phyloP scores from a whole-genome alignment of 2,888 invertebrate genomes.

The Mantis religiosa region DNA sequence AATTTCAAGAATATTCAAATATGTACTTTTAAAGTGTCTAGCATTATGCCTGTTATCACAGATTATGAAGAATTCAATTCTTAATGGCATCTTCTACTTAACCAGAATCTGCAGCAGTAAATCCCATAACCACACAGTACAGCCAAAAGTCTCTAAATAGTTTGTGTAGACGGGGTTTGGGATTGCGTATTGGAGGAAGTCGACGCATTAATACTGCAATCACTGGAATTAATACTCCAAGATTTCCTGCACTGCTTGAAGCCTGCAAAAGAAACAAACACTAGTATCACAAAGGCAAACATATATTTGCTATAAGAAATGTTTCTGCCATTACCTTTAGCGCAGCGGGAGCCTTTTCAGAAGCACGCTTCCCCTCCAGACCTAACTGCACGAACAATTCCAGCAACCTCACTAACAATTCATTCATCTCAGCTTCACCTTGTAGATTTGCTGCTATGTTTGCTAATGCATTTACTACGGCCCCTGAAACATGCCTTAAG shows the following conservation, averaged over 20 bases:
- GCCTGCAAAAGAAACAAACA: constrained; percentile 55
- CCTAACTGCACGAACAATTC: constrained; percentile 98
- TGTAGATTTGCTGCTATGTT: constrained; percentile 93
- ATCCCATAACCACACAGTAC: constrained; percentile 98
- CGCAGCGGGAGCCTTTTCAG: constrained; percentile 79
- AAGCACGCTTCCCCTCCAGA: constrained; percentile 91
- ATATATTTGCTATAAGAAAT: constrained; percentile 15
- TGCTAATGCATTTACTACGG: constrained; percentile 93
- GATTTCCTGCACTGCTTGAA: constrained; percentile 92
- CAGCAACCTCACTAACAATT: constrained; percentile 80
- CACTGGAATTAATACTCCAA: constrained; percentile 96
- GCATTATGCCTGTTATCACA: too few species aligned
- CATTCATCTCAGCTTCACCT: constrained; percentile 78
- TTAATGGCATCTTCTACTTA: background rate
- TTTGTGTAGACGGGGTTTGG: constrained; percentile 87
- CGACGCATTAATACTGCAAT: constrained; percentile 87
- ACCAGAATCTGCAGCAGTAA: constrained; percentile 77
- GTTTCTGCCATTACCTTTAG: constrained; percentile 47
- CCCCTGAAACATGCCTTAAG: constrained; percentile 86
- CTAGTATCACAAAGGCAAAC: background rate
- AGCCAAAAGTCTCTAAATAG: constrained; percentile 99
- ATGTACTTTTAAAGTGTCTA: too few species aligned
- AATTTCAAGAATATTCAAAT: too few species aligned
- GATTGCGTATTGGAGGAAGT: constrained; percentile 84
- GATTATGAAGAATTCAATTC: too few species aligned